These are phyloP conservation scores for Chelmon rostratus DNA, from an alignment of 2,797 vertebrate species.

Conservation along the genomic window DNA sequence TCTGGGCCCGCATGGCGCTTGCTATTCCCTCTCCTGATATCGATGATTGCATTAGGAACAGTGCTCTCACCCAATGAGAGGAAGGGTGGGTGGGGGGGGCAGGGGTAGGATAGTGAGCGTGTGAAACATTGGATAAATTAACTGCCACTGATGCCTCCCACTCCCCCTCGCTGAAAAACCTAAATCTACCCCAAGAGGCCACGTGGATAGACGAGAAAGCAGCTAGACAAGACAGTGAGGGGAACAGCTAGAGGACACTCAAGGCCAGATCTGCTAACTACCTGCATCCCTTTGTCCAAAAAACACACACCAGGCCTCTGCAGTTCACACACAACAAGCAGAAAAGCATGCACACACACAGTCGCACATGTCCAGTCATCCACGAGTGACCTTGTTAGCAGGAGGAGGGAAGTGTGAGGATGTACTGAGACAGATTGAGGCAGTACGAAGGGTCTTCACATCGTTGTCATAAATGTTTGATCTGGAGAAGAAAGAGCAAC, in stretches of 20 bases:
- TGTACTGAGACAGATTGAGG: background rate
- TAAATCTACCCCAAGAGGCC: constrained; percentile 14
- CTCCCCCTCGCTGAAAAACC: background rate
- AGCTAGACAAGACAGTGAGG: background rate
- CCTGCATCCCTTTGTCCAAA: background rate
- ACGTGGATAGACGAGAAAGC: background rate
- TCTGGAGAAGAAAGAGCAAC: constrained; percentile 25
- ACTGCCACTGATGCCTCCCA: constrained; percentile 32
- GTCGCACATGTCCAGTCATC: constrained; percentile 1
- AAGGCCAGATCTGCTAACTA: background rate
- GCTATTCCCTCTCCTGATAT: constrained; percentile 72
- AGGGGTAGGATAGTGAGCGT: background rate
- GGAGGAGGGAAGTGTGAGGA: background rate
- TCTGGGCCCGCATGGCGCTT: constrained; percentile 41
- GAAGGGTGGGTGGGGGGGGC: background rate
- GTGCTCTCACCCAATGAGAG: background rate
- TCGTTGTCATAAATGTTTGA: constrained; percentile 4
- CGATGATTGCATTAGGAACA: constrained; percentile 66
- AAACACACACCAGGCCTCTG: background rate
- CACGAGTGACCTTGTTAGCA: constrained; percentile 18
- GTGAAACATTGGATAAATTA: constrained; percentile 60
- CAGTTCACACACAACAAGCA: background rate
- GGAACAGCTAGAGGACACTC: constrained; percentile 2
- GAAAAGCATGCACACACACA: background rate
- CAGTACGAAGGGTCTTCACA: background rate